phyloP scores from a whole-genome alignment of 2,888 invertebrate genomes.

The Chrysolina americana region DNA sequence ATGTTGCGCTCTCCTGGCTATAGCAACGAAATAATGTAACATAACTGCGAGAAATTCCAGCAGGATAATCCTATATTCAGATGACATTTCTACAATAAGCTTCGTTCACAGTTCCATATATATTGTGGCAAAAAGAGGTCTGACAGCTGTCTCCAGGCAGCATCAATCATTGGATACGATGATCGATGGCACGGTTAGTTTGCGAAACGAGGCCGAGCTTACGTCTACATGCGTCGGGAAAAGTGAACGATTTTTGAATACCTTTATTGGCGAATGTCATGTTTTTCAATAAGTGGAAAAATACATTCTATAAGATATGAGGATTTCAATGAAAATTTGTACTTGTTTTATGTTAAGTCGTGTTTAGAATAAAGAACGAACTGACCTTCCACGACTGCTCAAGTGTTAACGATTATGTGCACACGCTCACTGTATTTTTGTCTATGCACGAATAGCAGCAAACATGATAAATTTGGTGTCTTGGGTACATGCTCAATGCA shows the following conservation, averaged over 20 bases:
- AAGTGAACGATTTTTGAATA: conserved; percentile 25
- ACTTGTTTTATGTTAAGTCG: no score
- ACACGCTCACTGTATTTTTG: no score
- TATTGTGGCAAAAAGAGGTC: conserved; percentile 20
- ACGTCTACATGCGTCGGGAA: conserved; percentile 4
- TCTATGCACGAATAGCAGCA: no score
- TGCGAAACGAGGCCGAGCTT: conserved; percentile 9
- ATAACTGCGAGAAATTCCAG: background rate
- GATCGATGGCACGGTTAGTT: conserved; percentile 17
- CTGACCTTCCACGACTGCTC: no score
- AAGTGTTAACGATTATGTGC: no score
- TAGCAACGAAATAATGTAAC: background rate
- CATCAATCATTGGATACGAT: conserved; percentile 19
- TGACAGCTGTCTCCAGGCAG: conserved; percentile 10
- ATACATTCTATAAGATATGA: background rate
- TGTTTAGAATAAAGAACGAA: no score
- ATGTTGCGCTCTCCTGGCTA: background rate
- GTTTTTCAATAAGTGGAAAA: conserved; percentile 36
- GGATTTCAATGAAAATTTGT: no score
- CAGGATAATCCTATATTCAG: conserved; percentile 11
- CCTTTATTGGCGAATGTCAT: conserved; percentile 30
- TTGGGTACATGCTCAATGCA: no score
- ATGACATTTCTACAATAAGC: conserved; percentile 21
- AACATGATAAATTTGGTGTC: no score
- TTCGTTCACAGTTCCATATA: conserved; percentile 12